phyloP scores from a whole-genome alignment of 2,888 invertebrate species.

The Macroteleia sp. region DNA sequence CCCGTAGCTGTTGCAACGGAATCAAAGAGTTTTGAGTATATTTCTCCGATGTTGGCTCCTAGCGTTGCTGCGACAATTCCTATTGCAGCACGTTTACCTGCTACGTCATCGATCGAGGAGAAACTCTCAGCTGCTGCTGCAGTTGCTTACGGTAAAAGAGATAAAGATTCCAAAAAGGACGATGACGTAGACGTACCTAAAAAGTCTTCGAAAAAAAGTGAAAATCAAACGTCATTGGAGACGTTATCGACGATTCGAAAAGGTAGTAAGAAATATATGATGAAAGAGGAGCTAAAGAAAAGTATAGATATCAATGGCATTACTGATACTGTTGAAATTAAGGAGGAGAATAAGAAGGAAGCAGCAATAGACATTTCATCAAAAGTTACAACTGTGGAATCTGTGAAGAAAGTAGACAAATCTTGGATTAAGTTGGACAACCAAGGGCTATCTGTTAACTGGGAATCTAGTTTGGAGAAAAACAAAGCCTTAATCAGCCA shows the following conservation, averaged over 20 bases:
- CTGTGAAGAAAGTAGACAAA: slow-evolving; percentile 69
- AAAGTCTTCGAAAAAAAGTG: slow-evolving; percentile 30
- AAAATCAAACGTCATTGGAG: background rate
- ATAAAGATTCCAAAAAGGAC: slow-evolving; percentile 77
- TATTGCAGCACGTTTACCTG: slow-evolving; percentile 80
- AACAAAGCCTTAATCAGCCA: slow-evolving; percentile 80
- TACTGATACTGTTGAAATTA: slow-evolving; percentile 69
- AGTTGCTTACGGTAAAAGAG: slow-evolving; percentile 77
- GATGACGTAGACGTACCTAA: slow-evolving; percentile 74
- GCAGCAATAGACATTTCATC: background rate
- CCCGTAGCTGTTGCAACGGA: slow-evolving; percentile 43
- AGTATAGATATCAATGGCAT: slow-evolving; percentile 62
- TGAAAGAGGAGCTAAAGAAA: slow-evolving; percentile 76
- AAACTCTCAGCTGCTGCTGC: slow-evolving; percentile 79
- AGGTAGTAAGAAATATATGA: slow-evolving; percentile 53
- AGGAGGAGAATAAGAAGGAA: slow-evolving; percentile 66
- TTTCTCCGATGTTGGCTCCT: slow-evolving; percentile 71
- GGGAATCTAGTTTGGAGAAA: slow-evolving; percentile 74
- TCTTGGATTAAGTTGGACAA: slow-evolving; percentile 65
- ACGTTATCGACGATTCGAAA: slow-evolving; percentile 52
- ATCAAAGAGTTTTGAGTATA: slow-evolving; percentile 70
- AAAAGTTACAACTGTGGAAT: slow-evolving; percentile 2
- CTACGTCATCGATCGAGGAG: slow-evolving; percentile 82
- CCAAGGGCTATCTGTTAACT: slow-evolving; percentile 62
- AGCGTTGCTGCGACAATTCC: slow-evolving; percentile 76